Evolutionary conservation across 30 jellyfish, hydroid and myxozoan genomes (phyloP).

Genomic region (Mastigias papua): DNA sequence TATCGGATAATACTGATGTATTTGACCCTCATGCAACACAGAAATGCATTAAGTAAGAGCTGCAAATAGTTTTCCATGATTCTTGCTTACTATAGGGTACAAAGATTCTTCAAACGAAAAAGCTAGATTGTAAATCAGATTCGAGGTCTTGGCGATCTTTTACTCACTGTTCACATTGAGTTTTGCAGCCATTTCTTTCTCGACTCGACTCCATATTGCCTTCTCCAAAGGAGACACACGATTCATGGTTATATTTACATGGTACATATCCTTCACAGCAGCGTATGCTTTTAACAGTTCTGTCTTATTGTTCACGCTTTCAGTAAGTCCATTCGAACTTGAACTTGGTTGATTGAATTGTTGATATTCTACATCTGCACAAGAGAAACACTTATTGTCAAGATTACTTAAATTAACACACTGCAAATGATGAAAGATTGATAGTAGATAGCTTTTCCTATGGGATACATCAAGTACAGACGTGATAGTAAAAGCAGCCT

Average conservation of each 20-base stretch:
- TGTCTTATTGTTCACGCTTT: slow-evolving; percentile 1
- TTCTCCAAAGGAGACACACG: slow-evolving; percentile 63
- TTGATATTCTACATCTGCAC: slow-evolving; percentile 8
- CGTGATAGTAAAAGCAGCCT: too few relatives aligned
- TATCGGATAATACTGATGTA: too few relatives aligned
- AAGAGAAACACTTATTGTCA: background rate
- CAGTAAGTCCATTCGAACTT: background rate
- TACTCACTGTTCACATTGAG: background rate
- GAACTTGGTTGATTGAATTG: background rate
- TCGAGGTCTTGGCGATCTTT: too few relatives aligned
- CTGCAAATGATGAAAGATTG: background rate
- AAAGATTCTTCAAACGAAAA: too few relatives aligned
- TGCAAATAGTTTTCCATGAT: too few relatives aligned
- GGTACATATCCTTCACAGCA: slow-evolving; percentile 39
- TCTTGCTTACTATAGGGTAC: too few relatives aligned
- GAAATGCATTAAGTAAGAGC: too few relatives aligned
- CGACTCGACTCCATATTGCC: slow-evolving; percentile 60
- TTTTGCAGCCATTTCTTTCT: slow-evolving; percentile 44
- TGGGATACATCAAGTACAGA: too few relatives aligned
- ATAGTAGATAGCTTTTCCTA: background rate
- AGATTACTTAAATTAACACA: background rate
- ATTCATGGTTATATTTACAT: slow-evolving; percentile 35
- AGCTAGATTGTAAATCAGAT: too few relatives aligned
- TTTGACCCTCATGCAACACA: too few relatives aligned
- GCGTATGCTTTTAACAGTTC: slow-evolving; percentile 37